These are phyloP conservation scores for Heliconius ismenius DNA, from an alignment of 2,888 invertebrate genomes.

Conservation along the genomic window DNA sequence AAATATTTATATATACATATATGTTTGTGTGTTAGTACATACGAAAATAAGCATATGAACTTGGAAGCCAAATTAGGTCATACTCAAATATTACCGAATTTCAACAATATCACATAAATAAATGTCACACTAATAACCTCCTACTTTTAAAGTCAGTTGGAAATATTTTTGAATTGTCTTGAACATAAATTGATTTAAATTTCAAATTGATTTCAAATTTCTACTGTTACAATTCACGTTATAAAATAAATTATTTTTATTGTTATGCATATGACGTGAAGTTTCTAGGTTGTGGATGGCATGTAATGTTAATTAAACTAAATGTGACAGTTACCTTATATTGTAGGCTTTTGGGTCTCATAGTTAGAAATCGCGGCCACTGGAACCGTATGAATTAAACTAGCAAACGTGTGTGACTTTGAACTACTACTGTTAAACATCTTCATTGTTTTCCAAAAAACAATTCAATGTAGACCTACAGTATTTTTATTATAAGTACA, in stretches of 20 bases:
- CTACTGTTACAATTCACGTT: no score
- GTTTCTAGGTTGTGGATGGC: neutral
- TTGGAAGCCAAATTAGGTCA: no score
- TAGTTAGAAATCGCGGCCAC: slow-evolving; percentile 61
- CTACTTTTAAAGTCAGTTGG: neutral
- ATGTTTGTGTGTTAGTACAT: no score
- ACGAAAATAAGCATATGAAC: no score
- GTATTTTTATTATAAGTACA: neutral
- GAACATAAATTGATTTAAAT: neutral
- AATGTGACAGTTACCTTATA: slow-evolving; percentile 44
- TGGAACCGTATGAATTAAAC: slow-evolving; percentile 47
- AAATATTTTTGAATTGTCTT: neutral
- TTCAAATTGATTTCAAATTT: no score
- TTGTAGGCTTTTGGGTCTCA: slow-evolving; percentile 60
- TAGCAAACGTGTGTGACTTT: slow-evolving; percentile 37
- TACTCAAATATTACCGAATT: neutral
- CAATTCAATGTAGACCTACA: slow-evolving; percentile 20
- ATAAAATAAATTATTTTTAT: neutral
- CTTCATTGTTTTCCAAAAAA: slow-evolving; percentile 38
- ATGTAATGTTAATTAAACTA: slow-evolving; percentile 35
- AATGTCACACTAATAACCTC: neutral
- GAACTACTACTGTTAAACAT: slow-evolving; percentile 32
- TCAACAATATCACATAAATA: neutral
- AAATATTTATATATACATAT: no score
- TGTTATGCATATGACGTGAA: neutral